Evolutionary conservation across 2,888 invertebrate genomes (phyloP), one percentile per base, ranked within the genome.

Genomic region (Phortica okadai): DNA sequence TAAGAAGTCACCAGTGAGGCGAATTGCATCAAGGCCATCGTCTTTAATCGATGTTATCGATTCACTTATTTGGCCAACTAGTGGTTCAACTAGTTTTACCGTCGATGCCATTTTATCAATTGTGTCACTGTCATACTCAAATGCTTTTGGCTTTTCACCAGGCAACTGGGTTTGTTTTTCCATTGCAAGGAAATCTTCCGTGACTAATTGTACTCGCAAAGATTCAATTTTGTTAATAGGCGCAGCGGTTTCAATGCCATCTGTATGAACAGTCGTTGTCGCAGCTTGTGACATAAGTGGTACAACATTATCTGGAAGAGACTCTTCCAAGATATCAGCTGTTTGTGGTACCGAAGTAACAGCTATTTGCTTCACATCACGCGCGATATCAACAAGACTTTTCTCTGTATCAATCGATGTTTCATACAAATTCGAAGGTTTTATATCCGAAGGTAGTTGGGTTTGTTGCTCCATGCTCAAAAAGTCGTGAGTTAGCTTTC

Each of bases 161-260:
- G 81, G 42, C n/a, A 85, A 72, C 62, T 82, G 81, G 11, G 78
- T 74, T 72, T 82, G 81, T 58, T 88, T 82, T 64, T 89, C 87
- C 79, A 82, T 85, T 25, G 78, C 78, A 0, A 89, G 78, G 21
- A 88, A 85, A 78, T 85, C 89, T 59, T 84, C 83, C 6, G 84
- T 85, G 73, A 88, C n/a, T 58, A 83, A 83, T 33, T 82, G 81
- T 21, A 83, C 70, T 33, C 80, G 42, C 76, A 82, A 84, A 14
- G 85, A 80, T 33, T 84, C 82, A 16, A 75, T 80, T 72, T 83
- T 81, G 16, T 84, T 80, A 74, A 88, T 78, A 2, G 89, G 89
- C 5, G 89, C 89, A 2, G 89, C 88, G 2, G 82, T 82, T 62
- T 89, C 90, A 72, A 90, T 90, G 58, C 90, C 89, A 80, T 89